Percentiles rank a stretch among this genome's conserved stretches.
These are phyloP conservation scores for Enteromius argenteus DNA, from an alignment of 2,797 vertebrate species.

Conservation along the genomic window DNA sequence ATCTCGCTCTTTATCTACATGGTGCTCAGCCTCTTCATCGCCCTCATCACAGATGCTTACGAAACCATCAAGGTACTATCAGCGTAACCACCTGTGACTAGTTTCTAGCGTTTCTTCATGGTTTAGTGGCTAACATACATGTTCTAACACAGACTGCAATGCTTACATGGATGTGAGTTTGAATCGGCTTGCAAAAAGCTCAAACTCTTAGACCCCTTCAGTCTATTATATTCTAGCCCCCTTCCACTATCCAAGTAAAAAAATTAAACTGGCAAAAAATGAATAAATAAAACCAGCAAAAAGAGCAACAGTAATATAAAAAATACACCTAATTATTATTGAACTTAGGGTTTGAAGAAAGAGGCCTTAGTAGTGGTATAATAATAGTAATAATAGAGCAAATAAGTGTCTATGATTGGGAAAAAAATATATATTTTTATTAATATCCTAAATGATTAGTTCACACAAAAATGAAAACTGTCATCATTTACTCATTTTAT, in stretches of 20 bases:
- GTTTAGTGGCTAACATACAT: not conserved
- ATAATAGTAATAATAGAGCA: not conserved
- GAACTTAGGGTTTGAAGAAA: not conserved
- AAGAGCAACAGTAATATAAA: not conserved
- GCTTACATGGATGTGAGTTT: not conserved
- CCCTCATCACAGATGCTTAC: slow-evolving; percentile 94
- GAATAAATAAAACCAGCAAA: not conserved
- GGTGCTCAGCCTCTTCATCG: slow-evolving; percentile 97
- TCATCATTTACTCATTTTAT: not conserved
- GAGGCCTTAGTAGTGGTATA: not conserved
- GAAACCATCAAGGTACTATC: slow-evolving; percentile 93
- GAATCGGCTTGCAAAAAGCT: not conserved
- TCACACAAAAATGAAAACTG: not conserved
- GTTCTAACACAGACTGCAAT: not conserved
- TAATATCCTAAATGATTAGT: not conserved
- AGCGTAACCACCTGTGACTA: not conserved
- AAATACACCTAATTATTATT: not conserved
- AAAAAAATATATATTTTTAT: not conserved
- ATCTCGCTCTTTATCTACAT: slow-evolving; percentile 98
- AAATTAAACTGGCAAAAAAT: not conserved
- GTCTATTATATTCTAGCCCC: not conserved
- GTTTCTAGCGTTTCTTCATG: not conserved
- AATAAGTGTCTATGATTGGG: not conserved
- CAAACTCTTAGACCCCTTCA: not conserved
- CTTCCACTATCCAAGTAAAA: not conserved